A percentile compares a stretch with the other conserved stretches of the same genome.
Evolutionary conservation across 2,113 vertebrate species (phyloP).

Genomic region (Oryzias melastigma): DNA sequence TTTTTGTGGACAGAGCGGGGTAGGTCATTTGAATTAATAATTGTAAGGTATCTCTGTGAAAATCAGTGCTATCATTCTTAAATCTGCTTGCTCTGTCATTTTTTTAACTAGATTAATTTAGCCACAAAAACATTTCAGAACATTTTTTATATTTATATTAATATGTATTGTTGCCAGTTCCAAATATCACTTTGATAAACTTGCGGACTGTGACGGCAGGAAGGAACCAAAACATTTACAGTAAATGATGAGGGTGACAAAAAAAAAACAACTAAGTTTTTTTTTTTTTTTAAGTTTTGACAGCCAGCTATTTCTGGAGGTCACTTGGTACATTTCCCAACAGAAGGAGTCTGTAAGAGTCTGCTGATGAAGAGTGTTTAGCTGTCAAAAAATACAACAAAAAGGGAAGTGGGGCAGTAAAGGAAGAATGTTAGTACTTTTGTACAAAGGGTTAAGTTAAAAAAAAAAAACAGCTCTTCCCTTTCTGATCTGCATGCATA

Average conservation of each 20-base stretch:
- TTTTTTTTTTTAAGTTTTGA: too few species aligned
- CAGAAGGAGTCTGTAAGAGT: constrained; percentile 11
- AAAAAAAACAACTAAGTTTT: too few species aligned
- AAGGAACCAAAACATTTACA: too few species aligned
- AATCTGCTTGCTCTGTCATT: too few species aligned
- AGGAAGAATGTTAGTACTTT: constrained; percentile 10
- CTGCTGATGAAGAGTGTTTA: constrained; percentile 46
- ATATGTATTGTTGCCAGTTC: too few species aligned
- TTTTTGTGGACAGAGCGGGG: not conserved
- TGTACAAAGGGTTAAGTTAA: constrained; percentile 19
- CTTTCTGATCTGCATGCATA: constrained; percentile 32
- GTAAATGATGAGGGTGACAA: too few species aligned
- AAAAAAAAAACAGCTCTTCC: constrained; percentile 35
- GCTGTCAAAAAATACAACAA: constrained; percentile 3
- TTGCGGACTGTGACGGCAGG: too few species aligned
- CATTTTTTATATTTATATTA: too few species aligned
- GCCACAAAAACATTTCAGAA: too few species aligned
- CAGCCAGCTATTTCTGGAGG: not conserved
- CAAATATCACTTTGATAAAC: too few species aligned
- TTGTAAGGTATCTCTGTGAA: not conserved
- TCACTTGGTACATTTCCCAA: constrained; percentile 9
- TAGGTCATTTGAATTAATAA: not conserved
- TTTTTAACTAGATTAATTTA: too few species aligned
- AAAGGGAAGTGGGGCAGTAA: constrained; percentile 47
- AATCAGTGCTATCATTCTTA: too few species aligned